A percentile compares a stretch with the other conserved stretches of the same genome.
Evolutionary conservation across 2,113 vertebrate genomes (phyloP).

Genomic region (Odocoileus virginianus): DNA sequence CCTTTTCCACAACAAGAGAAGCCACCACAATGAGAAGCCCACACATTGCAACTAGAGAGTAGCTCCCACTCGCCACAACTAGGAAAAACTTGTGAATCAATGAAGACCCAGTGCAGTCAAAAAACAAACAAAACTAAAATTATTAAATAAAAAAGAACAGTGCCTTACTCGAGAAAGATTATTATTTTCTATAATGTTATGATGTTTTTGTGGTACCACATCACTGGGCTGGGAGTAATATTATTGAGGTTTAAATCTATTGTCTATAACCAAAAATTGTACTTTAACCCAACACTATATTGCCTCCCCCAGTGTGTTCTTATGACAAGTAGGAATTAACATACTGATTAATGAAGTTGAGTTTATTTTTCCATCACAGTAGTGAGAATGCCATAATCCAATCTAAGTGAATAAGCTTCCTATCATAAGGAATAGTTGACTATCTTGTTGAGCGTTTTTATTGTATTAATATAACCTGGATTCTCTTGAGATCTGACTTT

Average conservation of each 20-base stretch:
- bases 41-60: not conserved
- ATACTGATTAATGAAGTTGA: not conserved
- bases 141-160: not conserved
- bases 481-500: not conserved
- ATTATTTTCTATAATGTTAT: not conserved
- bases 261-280: not conserved
- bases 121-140: not conserved
- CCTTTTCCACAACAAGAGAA: not conserved
- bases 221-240: not conserved
- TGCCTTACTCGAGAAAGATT: not conserved
- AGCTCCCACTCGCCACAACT: accelerated
- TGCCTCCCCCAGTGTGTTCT: not conserved
- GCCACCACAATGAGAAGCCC: not conserved
- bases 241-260: not conserved
- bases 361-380: not conserved
- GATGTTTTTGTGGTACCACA: not conserved
- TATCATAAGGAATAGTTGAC: not conserved
- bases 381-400: not conserved
- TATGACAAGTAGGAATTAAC: not conserved
- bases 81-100: not conserved
- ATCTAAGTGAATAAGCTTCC: not conserved
- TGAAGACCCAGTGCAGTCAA: not conserved
- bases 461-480: not conserved
- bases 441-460: not conserved
- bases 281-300: not conserved